phyloP scores from a whole-genome alignment of 2,888 invertebrate species.

The Heteropelma amictum region DNA sequence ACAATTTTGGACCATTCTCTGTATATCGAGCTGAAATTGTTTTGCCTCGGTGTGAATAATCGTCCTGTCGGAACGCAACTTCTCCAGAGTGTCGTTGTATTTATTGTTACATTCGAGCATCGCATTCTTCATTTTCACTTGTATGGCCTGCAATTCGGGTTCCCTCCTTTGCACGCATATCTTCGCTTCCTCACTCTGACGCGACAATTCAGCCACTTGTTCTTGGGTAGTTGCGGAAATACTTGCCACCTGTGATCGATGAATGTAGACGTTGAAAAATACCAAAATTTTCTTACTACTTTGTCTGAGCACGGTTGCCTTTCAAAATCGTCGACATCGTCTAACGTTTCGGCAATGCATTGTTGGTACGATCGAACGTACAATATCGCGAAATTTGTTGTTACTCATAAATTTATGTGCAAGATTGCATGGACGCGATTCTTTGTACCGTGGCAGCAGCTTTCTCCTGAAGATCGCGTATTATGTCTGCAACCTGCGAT shows the following conservation, averaged over 20 bases:
- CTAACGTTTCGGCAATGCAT: slow-evolving; percentile 1
- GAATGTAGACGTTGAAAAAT: slow-evolving; percentile 1
- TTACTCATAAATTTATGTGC: neutral
- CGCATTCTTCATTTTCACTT: slow-evolving; percentile 54
- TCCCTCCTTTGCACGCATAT: slow-evolving; percentile 53
- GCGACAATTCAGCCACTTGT: slow-evolving; percentile 55
- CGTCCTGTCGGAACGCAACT: slow-evolving; percentile 57
- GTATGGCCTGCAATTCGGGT: slow-evolving; percentile 49
- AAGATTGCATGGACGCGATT: neutral
- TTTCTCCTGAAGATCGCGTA: slow-evolving; percentile 56
- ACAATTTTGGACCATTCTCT: slow-evolving; percentile 57
- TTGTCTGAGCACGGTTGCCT: neutral
- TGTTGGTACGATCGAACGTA: neutral
- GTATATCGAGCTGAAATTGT: slow-evolving; percentile 59
- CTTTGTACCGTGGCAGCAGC: slow-evolving; percentile 48
- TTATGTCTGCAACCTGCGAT: slow-evolving; percentile 47
- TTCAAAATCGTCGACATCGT: too few species aligned
- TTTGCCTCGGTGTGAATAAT: slow-evolving; percentile 60
- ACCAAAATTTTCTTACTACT: neutral
- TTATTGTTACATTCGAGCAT: slow-evolving; percentile 62
- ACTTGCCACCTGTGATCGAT: slow-evolving; percentile 47
- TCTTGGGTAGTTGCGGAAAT: slow-evolving; percentile 46
- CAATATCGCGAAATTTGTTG: neutral
- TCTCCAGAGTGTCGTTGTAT: slow-evolving; percentile 53
- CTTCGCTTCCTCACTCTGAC: slow-evolving; percentile 53